phyloP scores from a whole-genome alignment of 2,888 invertebrate species.

The Ophion ellenae region DNA sequence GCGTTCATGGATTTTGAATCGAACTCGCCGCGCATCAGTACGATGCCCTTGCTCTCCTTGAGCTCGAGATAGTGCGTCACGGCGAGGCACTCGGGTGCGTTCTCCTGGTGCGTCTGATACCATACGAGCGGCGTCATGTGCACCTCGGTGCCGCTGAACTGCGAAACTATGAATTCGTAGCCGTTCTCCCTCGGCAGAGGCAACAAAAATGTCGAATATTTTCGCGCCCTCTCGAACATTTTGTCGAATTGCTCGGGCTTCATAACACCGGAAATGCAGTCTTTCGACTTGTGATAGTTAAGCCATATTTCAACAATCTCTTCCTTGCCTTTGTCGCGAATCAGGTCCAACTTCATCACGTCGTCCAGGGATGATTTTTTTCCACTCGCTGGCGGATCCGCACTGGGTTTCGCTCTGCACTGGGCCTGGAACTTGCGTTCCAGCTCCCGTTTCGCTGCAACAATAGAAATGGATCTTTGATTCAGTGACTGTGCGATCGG shows the following conservation, averaged over 20 bases:
- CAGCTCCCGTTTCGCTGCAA: slow-evolving; percentile 76
- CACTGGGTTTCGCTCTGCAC: slow-evolving; percentile 72
- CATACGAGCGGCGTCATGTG: slow-evolving; percentile 94
- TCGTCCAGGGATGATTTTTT: slow-evolving; percentile 85
- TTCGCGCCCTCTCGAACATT: slow-evolving; percentile 86
- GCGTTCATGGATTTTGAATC: slow-evolving; percentile 91
- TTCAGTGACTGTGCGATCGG: neutral
- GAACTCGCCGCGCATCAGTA: slow-evolving; percentile 94
- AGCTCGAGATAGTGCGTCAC: slow-evolving; percentile 92
- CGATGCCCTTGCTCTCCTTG: slow-evolving; percentile 88
- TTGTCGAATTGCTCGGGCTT: slow-evolving; percentile 86
- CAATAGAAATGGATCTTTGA: slow-evolving; percentile 19
- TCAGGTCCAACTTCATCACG: slow-evolving; percentile 91
- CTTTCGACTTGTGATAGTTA: slow-evolving; percentile 91
- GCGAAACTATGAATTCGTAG: slow-evolving; percentile 93
- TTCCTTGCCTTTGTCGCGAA: slow-evolving; percentile 88
- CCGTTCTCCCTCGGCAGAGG: slow-evolving; percentile 93
- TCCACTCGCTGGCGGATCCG: neutral
- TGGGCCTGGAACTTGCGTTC: slow-evolving; percentile 74
- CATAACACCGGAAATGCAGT: slow-evolving; percentile 90
- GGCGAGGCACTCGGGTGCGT: slow-evolving; percentile 94
- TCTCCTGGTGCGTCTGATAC: slow-evolving; percentile 94
- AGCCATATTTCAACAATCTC: slow-evolving; percentile 92
- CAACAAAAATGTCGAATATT: slow-evolving; percentile 90
- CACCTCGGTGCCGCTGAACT: slow-evolving; percentile 89